Evolutionary conservation across 2,888 invertebrate genomes (phyloP).

Genomic region (Rhagonycha fulva): DNA sequence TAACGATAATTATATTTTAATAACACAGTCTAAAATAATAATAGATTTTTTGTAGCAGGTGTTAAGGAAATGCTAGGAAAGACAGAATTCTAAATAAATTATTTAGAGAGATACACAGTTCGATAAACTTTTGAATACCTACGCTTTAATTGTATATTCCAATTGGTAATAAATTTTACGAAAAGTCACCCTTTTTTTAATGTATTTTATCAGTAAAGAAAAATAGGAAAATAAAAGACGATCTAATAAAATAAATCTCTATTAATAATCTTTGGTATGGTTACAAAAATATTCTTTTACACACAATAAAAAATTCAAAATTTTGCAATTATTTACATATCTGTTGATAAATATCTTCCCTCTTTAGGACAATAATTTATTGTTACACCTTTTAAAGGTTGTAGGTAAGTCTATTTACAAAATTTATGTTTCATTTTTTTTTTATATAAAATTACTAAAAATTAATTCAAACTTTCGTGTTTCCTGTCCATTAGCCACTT

Average conservation of each 20-base stretch:
- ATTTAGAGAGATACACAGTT: constrained; percentile 3
- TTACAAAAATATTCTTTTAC: neutral
- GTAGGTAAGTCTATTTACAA: neutral
- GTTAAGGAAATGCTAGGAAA: constrained; percentile 6
- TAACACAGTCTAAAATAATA: constrained; percentile 31
- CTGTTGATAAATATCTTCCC: neutral
- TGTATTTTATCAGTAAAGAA: neutral
- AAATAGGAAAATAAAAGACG: neutral
- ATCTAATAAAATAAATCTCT: constrained; percentile 16
- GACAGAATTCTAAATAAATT: constrained; percentile 15
- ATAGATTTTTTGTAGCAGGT: constrained; percentile 25
- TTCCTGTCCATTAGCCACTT: neutral
- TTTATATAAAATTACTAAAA: neutral
- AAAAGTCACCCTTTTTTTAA: neutral
- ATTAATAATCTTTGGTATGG: constrained; percentile 26
- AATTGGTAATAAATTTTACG: constrained; percentile 6
- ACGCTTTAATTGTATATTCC: constrained; percentile 1
- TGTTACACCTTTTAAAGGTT: neutral
- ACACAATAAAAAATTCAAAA: neutral
- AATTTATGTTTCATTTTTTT: neutral
- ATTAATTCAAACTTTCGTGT: neutral
- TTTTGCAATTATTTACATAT: neutral
- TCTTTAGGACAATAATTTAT: neutral
- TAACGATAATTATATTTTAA: constrained; percentile 32
- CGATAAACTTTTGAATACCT: constrained; percentile 10